These are phyloP conservation scores for Echinops telfairi DNA, from an alignment of 2,113 vertebrate species.

Conservation along the genomic window DNA sequence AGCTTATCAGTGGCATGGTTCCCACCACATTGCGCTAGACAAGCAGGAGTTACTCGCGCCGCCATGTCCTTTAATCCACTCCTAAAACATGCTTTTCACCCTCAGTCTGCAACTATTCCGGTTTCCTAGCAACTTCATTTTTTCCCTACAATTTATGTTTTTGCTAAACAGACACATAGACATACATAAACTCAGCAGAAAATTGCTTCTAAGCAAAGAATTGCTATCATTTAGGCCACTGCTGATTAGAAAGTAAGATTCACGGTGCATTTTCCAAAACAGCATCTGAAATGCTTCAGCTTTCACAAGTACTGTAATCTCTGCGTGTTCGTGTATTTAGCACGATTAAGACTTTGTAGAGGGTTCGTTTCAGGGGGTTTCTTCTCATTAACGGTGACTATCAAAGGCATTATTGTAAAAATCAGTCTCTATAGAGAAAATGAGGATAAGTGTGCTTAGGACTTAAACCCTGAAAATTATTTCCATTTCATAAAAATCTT, in stretches of 20 bases:
- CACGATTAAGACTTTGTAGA: conserved; percentile 30
- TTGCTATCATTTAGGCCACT: conserved; percentile 50
- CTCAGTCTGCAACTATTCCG: background rate
- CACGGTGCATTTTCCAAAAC: conserved; percentile 54
- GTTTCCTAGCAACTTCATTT: conserved; percentile 46
- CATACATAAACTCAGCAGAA: conserved; percentile 61
- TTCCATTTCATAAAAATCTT: conserved; percentile 24
- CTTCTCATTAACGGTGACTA: conserved; percentile 23
- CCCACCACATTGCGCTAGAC: background rate
- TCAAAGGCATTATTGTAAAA: conserved; percentile 22
- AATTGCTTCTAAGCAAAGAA: conserved; percentile 63
- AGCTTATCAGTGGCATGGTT: background rate
- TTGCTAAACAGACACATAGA: conserved; percentile 58
- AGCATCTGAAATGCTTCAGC: conserved; percentile 9
- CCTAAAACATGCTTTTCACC: background rate
- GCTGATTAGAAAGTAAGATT: conserved; percentile 64
- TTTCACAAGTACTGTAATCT: conserved; percentile 6
- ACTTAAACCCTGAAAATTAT: conserved; percentile 32
- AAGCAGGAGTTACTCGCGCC: background rate
- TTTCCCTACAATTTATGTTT: conserved; percentile 62
- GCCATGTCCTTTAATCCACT: background rate
- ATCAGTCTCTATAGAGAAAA: conserved; percentile 25
- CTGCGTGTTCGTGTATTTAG: conserved; percentile 10
- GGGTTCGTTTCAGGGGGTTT: background rate
- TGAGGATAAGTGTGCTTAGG: conserved; percentile 3